These are phyloP conservation scores for Clunio marinus DNA, from an alignment of 2,888 invertebrate genomes.

Conservation along the genomic window DNA sequence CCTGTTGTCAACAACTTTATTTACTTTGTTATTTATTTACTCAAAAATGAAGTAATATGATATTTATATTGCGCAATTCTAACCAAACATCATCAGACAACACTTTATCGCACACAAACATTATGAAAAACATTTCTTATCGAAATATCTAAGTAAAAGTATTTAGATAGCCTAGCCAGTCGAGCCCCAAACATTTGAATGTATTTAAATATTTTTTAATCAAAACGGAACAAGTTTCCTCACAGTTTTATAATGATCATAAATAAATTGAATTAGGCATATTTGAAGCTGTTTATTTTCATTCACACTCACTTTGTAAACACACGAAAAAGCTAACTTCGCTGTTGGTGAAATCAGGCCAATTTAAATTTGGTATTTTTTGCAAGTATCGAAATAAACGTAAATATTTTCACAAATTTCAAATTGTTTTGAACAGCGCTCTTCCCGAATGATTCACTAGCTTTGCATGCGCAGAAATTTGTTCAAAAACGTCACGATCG, in stretches of 20 bases:
- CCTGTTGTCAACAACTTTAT: too few relatives aligned
- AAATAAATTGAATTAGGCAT: not conserved
- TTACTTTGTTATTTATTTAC: too few relatives aligned
- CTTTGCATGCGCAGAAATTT: not conserved
- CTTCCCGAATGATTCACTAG: not conserved
- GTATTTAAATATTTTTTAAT: too few relatives aligned
- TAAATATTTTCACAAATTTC: not conserved
- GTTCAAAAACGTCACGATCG: too few relatives aligned
- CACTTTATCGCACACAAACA: too few relatives aligned
- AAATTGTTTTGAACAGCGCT: not conserved
- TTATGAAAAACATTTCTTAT: too few relatives aligned
- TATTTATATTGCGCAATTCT: too few relatives aligned
- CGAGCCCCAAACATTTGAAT: constrained; percentile 8
- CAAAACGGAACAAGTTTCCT: not conserved
- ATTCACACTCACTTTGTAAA: not conserved
- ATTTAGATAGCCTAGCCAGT: not conserved
- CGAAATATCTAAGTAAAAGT: too few relatives aligned
- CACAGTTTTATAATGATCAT: not conserved
- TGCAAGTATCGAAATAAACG: not conserved
- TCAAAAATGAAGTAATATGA: too few relatives aligned
- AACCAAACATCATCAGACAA: too few relatives aligned
- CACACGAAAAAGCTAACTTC: not conserved
- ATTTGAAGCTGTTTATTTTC: not conserved
- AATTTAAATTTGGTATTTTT: not conserved
- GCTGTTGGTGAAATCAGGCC: not conserved